Evolutionary conservation across 2,113 vertebrate genomes (phyloP), one percentile per base, ranked within the genome.

Genomic region (Carassius gibelio): DNA sequence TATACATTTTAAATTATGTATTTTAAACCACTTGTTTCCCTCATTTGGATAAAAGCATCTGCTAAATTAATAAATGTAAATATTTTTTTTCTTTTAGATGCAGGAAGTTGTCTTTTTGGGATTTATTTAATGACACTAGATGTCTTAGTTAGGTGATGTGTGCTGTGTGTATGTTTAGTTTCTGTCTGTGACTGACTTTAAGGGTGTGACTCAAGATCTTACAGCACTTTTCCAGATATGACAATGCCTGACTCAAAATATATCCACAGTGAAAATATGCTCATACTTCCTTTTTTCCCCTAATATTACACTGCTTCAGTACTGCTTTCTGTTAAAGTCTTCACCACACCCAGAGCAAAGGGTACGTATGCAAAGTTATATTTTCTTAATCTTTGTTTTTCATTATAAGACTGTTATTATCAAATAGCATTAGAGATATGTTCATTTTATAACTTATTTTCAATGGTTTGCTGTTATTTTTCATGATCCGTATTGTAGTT

Each of bases 251-350:
- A 68, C 64, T 59, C 61, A 66, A 48, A 75, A 8, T 75, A 71
- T 26, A 62, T 34, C 14, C n/a, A 57, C 5, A 45, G 38, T 57
- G 3, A 81, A 13, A 42, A 30, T 82, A 34, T 23, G 21, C 1
- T 61, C 82, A 69, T 81, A 76, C 50, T 87, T 86, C 48, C 69
- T 75, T 79, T 74, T 75, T 30, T 30, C 30, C 52, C 13, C n/a
- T n/a, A 48, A 3, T 79, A 15, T 71, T 42, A 64, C 7, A 42
- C 13, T 23, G 45, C 15, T 5, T 64, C 23, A 3, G 10, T 5
- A 23, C 13, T 52, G 23, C 57, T 30, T 80, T 80, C 13, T 64
- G 36, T 48, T 50, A 11, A 45, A 66, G 10, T 19, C 23, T 10
- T 8, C 14, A 48, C 78, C 57, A 66, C 78, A 52, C 15, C 79